Percentiles rank a stretch among this genome's conserved stretches.
Evolutionary conservation across 2,888 invertebrate genomes (phyloP).

Genomic region (Xestobium rufovillosum): DNA sequence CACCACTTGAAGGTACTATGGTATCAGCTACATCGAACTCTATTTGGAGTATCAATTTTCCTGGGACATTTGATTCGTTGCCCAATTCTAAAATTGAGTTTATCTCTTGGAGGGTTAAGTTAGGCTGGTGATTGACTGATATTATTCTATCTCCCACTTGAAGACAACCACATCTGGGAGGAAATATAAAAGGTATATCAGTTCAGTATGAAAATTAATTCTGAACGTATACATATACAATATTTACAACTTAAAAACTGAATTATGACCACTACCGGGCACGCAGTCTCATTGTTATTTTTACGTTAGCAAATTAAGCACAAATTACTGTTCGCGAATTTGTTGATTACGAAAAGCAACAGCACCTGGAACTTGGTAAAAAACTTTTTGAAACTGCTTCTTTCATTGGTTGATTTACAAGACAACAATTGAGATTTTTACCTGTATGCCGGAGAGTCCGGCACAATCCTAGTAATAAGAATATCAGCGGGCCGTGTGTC

Average conservation of each 20-base stretch:
- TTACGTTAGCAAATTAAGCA: no score
- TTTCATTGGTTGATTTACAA: no score
- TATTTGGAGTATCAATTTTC: slow-evolving; percentile 69
- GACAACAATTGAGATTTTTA: slow-evolving; percentile 26
- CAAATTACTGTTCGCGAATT: no score
- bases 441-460: slow-evolving; percentile 54
- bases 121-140: slow-evolving; percentile 74
- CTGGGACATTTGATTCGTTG: slow-evolving; percentile 50
- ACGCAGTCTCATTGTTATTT: no score
- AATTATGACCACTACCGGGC: no score
- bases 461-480: slow-evolving; percentile 46
- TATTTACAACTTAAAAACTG: no score
- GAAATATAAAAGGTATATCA: slow-evolving; percentile 7
- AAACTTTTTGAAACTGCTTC: no score
- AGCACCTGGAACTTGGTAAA: no score
- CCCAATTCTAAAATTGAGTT: slow-evolving; percentile 43
- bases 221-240: no score
- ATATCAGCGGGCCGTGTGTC: slow-evolving; percentile 40
- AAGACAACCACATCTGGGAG: slow-evolving; percentile 60
- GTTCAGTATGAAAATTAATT: no score
- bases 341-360: no score
- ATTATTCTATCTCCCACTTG: slow-evolving; percentile 77
- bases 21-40: slow-evolving; percentile 90
- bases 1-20: slow-evolving; percentile 83
- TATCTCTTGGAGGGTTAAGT: slow-evolving; percentile 53